Evolutionary conservation across 2,888 invertebrate species (phyloP).

Genomic region (Coremacera marginata): DNA sequence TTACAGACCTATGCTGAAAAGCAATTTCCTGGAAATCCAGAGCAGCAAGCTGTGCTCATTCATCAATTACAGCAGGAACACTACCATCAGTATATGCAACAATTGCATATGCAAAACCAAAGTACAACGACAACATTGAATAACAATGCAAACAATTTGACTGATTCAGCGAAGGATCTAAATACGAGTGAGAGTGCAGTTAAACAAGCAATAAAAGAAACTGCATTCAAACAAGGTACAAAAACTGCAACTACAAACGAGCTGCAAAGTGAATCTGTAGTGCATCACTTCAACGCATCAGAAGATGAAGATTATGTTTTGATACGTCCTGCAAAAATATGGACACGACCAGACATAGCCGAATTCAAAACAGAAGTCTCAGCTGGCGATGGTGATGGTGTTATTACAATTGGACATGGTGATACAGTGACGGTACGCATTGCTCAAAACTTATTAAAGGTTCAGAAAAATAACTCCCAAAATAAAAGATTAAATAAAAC

Average conservation of each 20-base stretch:
- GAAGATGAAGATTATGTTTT: slow-evolving; percentile 69
- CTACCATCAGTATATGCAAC: slow-evolving; percentile 98
- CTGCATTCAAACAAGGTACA: slow-evolving; percentile 36
- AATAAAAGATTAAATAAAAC: too few species aligned
- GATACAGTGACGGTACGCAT: slow-evolving; percentile 90
- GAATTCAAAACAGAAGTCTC: slow-evolving; percentile 92
- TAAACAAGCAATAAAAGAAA: slow-evolving; percentile 55
- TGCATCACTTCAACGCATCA: slow-evolving; percentile 52
- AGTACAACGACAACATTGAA: slow-evolving; percentile 44
- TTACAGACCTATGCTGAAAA: slow-evolving; percentile 87
- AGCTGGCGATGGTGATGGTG: slow-evolving; percentile 84
- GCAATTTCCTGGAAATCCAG: slow-evolving; percentile 87
- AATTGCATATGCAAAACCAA: slow-evolving; percentile 74
- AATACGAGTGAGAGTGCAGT: slow-evolving; percentile 49
- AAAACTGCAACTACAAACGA: slow-evolving; percentile 27
- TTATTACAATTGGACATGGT: slow-evolving; percentile 94
- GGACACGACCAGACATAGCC: slow-evolving; percentile 90
- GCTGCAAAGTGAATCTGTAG: slow-evolving; percentile 40
- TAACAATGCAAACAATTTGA: slow-evolving; percentile 40
- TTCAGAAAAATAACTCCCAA: too few species aligned
- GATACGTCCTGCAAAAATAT: slow-evolving; percentile 89
- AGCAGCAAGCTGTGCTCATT: slow-evolving; percentile 93
- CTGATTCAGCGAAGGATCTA: slow-evolving; percentile 32
- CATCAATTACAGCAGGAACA: slow-evolving; percentile 98
- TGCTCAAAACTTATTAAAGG: too few species aligned